Percentiles rank a stretch among this genome's conserved stretches.
phyloP scores from a whole-genome alignment of 37 sponge, comb jelly and placozoan species.

The Geodia barretti region DNA sequence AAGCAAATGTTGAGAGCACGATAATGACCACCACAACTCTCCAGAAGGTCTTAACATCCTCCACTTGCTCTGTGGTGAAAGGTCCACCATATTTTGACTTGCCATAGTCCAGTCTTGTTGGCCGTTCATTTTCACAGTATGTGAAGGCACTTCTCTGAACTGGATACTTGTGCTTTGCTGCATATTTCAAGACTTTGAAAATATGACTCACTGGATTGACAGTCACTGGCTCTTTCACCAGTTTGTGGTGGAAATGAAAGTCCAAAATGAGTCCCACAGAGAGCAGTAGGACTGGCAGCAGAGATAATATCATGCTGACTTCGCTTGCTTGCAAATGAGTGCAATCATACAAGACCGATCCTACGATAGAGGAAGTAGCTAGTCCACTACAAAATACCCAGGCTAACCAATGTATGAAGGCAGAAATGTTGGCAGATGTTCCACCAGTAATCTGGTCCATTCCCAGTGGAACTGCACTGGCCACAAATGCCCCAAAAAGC shows the following conservation, averaged over 20 bases:
- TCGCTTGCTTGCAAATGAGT: background rate
- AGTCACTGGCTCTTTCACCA: conserved; percentile 1
- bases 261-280: background rate
- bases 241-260: background rate
- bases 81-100: conserved; percentile 10
- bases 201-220: background rate
- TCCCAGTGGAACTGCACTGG: background rate
- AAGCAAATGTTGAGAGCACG: background rate
- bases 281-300: background rate
- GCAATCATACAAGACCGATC: background rate
- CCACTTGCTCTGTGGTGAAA: conserved; percentile 10
- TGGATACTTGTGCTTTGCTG: conserved; percentile 1
- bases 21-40: background rate
- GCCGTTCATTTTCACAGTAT: background rate
- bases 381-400: background rate
- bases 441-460: background rate
- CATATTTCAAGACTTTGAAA: background rate
- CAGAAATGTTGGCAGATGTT: background rate
- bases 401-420: background rate
- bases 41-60: conserved; percentile 3
- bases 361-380: background rate
- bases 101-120: conserved; percentile 2
- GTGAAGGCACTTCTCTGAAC: conserved; percentile 3
- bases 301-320: background rate
- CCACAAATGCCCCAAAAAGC: background rate